phyloP scores from a whole-genome alignment of 2,797 vertebrate species.

The Eulemur rubriventer region DNA sequence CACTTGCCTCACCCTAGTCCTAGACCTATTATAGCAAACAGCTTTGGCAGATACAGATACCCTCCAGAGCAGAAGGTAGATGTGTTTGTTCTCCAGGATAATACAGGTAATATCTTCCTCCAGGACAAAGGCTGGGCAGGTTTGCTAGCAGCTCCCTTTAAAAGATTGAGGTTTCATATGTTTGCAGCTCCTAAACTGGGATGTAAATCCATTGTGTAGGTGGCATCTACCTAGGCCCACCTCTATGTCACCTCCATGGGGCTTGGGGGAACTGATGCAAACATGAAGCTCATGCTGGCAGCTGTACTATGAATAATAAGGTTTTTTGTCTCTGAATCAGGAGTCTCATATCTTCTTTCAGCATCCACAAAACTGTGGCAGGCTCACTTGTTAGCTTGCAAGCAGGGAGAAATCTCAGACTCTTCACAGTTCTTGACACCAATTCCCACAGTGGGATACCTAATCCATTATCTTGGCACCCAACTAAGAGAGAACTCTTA shows the following conservation, averaged over 20 bases:
- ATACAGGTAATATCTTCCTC: neutral
- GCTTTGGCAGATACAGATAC: neutral
- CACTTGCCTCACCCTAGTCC: neutral
- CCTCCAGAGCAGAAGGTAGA: neutral
- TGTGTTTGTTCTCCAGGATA: neutral
- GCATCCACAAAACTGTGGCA: neutral
- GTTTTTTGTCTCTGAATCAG: neutral
- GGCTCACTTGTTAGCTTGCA: neutral
- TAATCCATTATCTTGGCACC: neutral
- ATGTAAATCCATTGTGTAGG: neutral
- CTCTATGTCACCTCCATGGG: neutral
- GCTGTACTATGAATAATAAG: neutral
- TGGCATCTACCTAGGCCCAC: neutral
- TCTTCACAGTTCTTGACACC: neutral
- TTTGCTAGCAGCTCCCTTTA: neutral
- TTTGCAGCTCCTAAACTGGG: neutral
- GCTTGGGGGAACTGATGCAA: neutral
- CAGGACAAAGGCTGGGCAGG: neutral
- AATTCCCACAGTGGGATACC: neutral
- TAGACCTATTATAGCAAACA: neutral
- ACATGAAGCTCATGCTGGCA: neutral
- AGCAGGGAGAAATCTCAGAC: conserved; percentile 1
- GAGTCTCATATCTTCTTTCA: neutral
- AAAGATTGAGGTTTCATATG: neutral
- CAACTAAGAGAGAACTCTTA: neutral